Conservation (phyloP, 2,113 vertebrate genomes). For the Anguilla rostrata region DNA sequence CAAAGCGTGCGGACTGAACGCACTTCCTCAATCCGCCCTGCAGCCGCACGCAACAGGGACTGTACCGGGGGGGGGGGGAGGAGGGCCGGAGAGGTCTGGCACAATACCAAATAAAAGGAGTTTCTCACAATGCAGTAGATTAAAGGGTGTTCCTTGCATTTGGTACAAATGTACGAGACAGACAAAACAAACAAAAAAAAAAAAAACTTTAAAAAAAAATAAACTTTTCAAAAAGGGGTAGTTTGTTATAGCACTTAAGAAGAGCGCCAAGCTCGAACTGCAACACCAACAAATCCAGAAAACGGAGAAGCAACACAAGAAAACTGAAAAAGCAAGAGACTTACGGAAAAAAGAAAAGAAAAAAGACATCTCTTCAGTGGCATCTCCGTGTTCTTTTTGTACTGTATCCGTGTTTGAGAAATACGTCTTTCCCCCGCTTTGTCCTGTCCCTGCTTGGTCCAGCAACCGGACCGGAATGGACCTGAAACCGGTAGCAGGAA, state of each 20-base stretch:
- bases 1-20: slow-evolving; percentile 33
- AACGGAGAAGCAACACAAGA: slow-evolving; percentile 49
- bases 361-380: slow-evolving; percentile 26
- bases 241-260: slow-evolving; percentile 77
- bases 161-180: slow-evolving; percentile 67
- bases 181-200: slow-evolving; percentile 35
- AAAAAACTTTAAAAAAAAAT: slow-evolving; percentile 36
- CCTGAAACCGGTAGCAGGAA: slow-evolving; percentile 50
- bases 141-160: slow-evolving; percentile 66
- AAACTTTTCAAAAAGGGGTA: slow-evolving; percentile 58
- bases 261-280: slow-evolving; percentile 66
- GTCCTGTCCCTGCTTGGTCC: slow-evolving; percentile 45
- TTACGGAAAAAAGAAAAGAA: slow-evolving; percentile 34
- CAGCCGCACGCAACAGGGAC: slow-evolving; percentile 65
- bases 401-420: slow-evolving; percentile 63
- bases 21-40: slow-evolving; percentile 61
- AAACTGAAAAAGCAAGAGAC: slow-evolving; percentile 40
- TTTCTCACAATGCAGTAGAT: slow-evolving; percentile 76
- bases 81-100: slow-evolving; percentile 53
- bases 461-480: slow-evolving; percentile 32
- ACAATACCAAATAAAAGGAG: slow-evolving; percentile 75
- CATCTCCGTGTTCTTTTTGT: slow-evolving; percentile 54
- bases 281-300: slow-evolving; percentile 68
- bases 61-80: slow-evolving; percentile 42
- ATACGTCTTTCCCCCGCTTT: slow-evolving; percentile 32